Percentiles rank a stretch among this genome's conserved stretches.
phyloP scores from a whole-genome alignment of 2,113 vertebrate species.

The Oxyura jamaicensis region DNA sequence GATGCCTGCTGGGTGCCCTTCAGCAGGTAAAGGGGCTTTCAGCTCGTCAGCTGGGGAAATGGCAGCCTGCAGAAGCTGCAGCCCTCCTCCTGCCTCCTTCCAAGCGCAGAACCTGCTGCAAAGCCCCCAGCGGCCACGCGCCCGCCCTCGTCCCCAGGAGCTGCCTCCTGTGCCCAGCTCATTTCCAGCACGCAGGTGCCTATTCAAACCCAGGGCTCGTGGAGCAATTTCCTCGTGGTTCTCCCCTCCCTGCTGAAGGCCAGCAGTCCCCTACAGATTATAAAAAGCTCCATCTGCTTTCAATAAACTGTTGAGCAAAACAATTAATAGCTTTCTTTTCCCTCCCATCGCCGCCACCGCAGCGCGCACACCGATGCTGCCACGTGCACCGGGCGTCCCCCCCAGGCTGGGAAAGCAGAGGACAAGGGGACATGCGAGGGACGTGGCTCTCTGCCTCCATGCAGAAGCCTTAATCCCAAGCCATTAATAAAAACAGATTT shows the following conservation, averaged over 20 bases:
- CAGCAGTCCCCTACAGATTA: neutral
- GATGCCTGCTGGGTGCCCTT: neutral
- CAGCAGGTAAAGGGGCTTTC: neutral
- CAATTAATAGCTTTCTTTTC: neutral
- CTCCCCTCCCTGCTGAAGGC: neutral
- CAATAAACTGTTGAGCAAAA: neutral
- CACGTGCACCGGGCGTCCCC: accelerated
- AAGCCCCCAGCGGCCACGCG: neutral
- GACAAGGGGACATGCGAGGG: neutral
- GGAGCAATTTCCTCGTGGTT: neutral
- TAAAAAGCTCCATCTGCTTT: neutral
- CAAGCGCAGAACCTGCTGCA: neutral
- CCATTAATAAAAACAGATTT: neutral
- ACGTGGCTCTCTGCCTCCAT: neutral
- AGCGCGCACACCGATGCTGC: neutral
- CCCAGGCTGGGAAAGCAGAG: neutral
- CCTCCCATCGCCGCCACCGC: neutral
- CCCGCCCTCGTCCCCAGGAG: neutral
- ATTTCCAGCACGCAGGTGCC: neutral
- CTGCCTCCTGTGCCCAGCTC: neutral
- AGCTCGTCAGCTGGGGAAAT: neutral
- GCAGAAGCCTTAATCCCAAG: neutral
- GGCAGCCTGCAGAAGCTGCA: accelerated
- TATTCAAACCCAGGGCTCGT: neutral
- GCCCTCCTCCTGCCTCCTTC: neutral